A percentile compares a stretch with the other conserved stretches of the same genome.
phyloP scores from a whole-genome alignment of 2,888 invertebrate genomes.

The Chloroclystis v-ata region DNA sequence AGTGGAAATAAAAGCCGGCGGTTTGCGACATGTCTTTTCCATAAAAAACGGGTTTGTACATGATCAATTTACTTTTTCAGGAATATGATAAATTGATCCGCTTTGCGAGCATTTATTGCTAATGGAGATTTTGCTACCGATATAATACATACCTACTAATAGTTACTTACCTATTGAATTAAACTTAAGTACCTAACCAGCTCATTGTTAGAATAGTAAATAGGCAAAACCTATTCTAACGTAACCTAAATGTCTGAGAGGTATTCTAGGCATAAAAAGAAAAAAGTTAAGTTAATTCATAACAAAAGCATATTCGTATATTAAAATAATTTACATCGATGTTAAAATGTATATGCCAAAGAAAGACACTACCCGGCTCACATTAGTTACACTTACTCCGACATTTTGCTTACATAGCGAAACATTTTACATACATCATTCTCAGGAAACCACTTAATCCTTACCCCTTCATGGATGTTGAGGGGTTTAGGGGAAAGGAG shows the following conservation, averaged over 20 bases:
- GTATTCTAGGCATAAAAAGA: too few species aligned
- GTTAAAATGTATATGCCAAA: too few species aligned
- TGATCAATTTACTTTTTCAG: slow-evolving; percentile 7
- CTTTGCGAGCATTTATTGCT: neutral
- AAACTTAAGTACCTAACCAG: too few species aligned
- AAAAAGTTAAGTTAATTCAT: too few species aligned
- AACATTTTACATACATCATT: slow-evolving; percentile 5
- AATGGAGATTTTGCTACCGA: neutral
- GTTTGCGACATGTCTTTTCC: slow-evolving; percentile 15
- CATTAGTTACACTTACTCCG: slow-evolving; percentile 1
- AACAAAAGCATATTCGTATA: too few species aligned
- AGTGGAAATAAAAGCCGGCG: slow-evolving; percentile 15
- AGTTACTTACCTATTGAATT: neutral
- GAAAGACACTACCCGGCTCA: neutral
- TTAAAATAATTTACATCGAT: too few species aligned
- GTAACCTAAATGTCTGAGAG: too few species aligned
- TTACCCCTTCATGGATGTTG: slow-evolving; percentile 7
- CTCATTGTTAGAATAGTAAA: too few species aligned
- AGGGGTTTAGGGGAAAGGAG: neutral
- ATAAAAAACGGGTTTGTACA: slow-evolving; percentile 14
- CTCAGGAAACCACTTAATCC: slow-evolving; percentile 17
- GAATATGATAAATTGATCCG: slow-evolving; percentile 2
- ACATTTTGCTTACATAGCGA: slow-evolving; percentile 12
- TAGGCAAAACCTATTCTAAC: too few species aligned
- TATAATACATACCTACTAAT: neutral